phyloP scores from a whole-genome alignment of 2,113 vertebrate genomes.

The Tupaia tana region DNA sequence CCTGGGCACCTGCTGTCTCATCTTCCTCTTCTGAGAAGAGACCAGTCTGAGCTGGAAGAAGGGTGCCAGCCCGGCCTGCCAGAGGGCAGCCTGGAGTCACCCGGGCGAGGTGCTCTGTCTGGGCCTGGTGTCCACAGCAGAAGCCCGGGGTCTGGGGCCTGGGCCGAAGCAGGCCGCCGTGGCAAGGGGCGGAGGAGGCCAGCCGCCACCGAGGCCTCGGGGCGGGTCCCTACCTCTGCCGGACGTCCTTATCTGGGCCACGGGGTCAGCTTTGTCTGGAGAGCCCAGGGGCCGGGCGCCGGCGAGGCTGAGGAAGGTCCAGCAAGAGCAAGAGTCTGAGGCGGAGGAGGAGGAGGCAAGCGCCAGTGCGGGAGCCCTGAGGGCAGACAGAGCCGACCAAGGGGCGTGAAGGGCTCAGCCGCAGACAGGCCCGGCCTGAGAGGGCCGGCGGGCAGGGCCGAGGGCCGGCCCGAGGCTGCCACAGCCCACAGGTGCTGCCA shows the following conservation, averaged over 20 bases:
- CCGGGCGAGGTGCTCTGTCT: slow-evolving; percentile 80
- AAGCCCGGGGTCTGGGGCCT: slow-evolving; percentile 80
- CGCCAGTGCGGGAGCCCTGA: slow-evolving; percentile 83
- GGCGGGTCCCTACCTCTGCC: slow-evolving; percentile 84
- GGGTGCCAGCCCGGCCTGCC: slow-evolving; percentile 72
- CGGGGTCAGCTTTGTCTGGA: slow-evolving; percentile 85
- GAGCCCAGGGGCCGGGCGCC: slow-evolving; percentile 84
- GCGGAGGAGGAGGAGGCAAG: slow-evolving; percentile 83
- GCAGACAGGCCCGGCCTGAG: slow-evolving; percentile 71
- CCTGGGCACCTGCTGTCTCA: slow-evolving; percentile 75
- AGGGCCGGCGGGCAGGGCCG: slow-evolving; percentile 70
- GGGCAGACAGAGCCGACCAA: slow-evolving; percentile 83
- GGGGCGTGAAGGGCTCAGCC: slow-evolving; percentile 81
- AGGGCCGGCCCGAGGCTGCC: slow-evolving; percentile 77
- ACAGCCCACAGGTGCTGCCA: slow-evolving; percentile 76
- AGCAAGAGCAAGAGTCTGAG: slow-evolving; percentile 85
- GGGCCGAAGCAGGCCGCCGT: slow-evolving; percentile 75
- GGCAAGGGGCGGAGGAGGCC: slow-evolving; percentile 82
- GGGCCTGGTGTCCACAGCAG: slow-evolving; percentile 68
- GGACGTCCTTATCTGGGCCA: slow-evolving; percentile 85
- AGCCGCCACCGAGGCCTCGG: slow-evolving; percentile 81
- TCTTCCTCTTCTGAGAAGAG: slow-evolving; percentile 83
- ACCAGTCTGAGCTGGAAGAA: slow-evolving; percentile 82
- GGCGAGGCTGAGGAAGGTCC: slow-evolving; percentile 84
- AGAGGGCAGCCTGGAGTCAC: slow-evolving; percentile 81